Evolutionary conservation across 2,113 vertebrate genomes (phyloP).

Genomic region (Serinus canaria): DNA sequence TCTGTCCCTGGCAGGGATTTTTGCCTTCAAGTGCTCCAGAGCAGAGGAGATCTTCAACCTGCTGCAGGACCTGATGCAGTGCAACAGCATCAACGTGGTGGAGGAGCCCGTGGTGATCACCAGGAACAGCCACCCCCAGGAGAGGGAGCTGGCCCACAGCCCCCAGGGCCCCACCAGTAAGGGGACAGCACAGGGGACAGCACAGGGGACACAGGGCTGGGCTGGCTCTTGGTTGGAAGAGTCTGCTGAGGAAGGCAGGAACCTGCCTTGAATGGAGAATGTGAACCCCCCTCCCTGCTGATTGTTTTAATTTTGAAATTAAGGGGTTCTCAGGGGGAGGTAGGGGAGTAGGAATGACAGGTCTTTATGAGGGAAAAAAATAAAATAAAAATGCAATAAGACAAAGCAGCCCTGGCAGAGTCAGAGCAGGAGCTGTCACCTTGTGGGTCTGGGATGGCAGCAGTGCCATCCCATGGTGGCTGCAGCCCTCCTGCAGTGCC

Average conservation of each 20-base stretch:
- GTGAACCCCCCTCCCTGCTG: background rate
- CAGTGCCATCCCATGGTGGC: background rate
- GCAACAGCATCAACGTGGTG: constrained; percentile 96
- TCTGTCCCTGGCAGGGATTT: constrained; percentile 82
- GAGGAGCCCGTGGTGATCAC: constrained; percentile 92
- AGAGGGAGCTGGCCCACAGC: constrained; percentile 82
- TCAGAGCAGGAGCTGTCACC: no score
- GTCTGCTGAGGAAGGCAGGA: background rate
- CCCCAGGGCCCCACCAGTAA: constrained; percentile 88
- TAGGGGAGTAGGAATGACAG: background rate
- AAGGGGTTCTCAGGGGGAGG: background rate
- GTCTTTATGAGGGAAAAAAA: background rate
- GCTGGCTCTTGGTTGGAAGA: background rate
- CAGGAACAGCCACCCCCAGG: constrained; percentile 83
- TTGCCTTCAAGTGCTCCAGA: constrained; percentile 96
- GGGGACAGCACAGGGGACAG: constrained; percentile 52
- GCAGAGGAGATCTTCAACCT: constrained; percentile 98
- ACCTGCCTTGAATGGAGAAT: background rate
- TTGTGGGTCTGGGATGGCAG: no score
- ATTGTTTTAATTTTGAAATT: background rate
- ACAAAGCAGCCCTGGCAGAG: no score
- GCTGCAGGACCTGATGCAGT: constrained; percentile 98
- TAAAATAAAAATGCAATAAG: no score
- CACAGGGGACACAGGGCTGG: background rate
- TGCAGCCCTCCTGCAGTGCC: background rate